Conservation (phyloP, 1,140 invertebrate species). For the Trichoplusia ni region DNA sequence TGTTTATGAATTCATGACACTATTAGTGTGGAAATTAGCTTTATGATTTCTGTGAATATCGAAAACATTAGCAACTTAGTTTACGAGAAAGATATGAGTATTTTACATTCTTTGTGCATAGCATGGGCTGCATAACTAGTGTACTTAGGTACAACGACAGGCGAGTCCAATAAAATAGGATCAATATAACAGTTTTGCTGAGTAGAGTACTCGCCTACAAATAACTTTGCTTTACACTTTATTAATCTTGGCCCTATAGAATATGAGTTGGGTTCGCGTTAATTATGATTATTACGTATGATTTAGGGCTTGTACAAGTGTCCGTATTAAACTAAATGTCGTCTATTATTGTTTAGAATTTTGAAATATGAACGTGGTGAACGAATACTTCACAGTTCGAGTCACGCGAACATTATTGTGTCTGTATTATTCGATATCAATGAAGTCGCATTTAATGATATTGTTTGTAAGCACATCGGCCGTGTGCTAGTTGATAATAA, state of each 20-base stretch:
- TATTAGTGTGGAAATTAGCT: constrained; percentile 60
- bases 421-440: neutral
- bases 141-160: constrained; percentile 15
- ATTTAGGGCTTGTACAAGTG: constrained; percentile 25
- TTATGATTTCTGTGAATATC: constrained; percentile 62
- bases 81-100: constrained; percentile 55
- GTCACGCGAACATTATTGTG: constrained; percentile 12
- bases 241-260: constrained; percentile 17
- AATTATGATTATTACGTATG: constrained; percentile 23
- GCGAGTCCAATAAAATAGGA: constrained; percentile 22
- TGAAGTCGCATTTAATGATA: neutral
- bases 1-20: constrained; percentile 60
- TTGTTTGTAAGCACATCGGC: constrained; percentile 8
- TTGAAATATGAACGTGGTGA: constrained; percentile 1
- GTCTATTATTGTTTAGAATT: constrained; percentile 5
- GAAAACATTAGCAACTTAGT: constrained; percentile 50
- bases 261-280: constrained; percentile 7
- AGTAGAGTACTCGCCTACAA: constrained; percentile 15
- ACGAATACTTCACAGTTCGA: neutral
- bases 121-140: constrained; percentile 10
- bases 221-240: constrained; percentile 24
- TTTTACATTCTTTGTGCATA: constrained; percentile 32
- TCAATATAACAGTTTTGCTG: constrained; percentile 21
- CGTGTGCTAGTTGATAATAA: constrained; percentile 11
- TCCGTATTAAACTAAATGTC: constrained; percentile 13